Evolutionary conservation across 2,113 vertebrate species (phyloP).

Genomic region (Geococcyx californianus): DNA sequence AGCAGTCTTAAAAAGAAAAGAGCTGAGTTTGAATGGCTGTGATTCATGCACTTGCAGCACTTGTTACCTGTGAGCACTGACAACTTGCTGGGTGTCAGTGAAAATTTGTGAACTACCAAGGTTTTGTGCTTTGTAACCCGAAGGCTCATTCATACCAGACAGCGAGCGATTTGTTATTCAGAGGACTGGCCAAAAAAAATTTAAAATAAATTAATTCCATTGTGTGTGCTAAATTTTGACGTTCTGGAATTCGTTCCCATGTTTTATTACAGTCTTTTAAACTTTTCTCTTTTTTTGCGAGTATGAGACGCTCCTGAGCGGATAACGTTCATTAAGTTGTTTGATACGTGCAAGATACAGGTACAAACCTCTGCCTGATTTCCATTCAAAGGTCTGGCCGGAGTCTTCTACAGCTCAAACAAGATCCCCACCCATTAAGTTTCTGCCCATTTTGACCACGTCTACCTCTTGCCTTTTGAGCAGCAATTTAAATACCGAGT

Average conservation of each 20-base stretch:
- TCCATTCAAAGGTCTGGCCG: neutral
- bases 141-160: neutral
- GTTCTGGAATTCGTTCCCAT: neutral
- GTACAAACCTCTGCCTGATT: neutral
- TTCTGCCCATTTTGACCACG: neutral
- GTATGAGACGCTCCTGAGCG: neutral
- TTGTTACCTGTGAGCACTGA: neutral
- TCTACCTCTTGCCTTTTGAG: neutral
- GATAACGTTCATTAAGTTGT: neutral
- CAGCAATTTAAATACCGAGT: neutral
- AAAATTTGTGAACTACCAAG: conserved; percentile 29
- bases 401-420: neutral
- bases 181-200: conserved; percentile 3
- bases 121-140: neutral
- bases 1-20: neutral
- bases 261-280: neutral
- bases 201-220: conserved; percentile 2
- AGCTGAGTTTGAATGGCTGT: neutral
- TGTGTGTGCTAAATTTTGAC: neutral
- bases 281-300: neutral
- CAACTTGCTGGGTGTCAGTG: neutral
- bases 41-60: neutral
- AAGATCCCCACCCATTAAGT: neutral
- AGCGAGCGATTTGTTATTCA: conserved; percentile 16
- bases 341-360: neutral